phyloP scores from a whole-genome alignment of 2,113 vertebrate species.

The Todiramphus chloris region DNA sequence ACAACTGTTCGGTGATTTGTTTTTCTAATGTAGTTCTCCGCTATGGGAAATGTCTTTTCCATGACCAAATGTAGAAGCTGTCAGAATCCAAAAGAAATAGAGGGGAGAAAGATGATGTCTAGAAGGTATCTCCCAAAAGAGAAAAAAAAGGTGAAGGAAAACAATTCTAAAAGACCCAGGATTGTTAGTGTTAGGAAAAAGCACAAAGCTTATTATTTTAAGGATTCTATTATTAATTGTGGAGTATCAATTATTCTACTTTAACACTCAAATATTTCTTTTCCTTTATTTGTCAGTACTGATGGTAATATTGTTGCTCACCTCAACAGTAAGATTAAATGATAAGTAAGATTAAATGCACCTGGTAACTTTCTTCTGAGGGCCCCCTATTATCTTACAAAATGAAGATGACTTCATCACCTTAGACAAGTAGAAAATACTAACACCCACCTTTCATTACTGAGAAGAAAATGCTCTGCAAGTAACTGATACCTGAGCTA shows the following conservation, averaged over 20 bases:
- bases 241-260: not conserved
- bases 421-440: not conserved
- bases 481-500: not conserved
- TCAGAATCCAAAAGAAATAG: constrained; percentile 56
- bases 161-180: not conserved
- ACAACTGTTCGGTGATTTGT: constrained; percentile 45
- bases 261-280: not conserved
- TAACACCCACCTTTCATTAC: not conserved
- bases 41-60: constrained; percentile 60
- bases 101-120: constrained; percentile 4
- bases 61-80: constrained; percentile 54
- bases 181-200: not conserved
- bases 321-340: not conserved
- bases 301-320: not conserved
- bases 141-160: not conserved
- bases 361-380: not conserved
- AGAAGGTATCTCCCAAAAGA: not conserved
- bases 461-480: not conserved
- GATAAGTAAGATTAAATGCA: not conserved
- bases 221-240: not conserved
- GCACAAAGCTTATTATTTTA: not conserved
- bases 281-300: not conserved
- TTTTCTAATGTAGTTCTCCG: constrained; percentile 46
- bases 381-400: not conserved
- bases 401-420: not conserved